phyloP scores from a whole-genome alignment of 2,797 vertebrate genomes.

The Champsocephalus esox region DNA sequence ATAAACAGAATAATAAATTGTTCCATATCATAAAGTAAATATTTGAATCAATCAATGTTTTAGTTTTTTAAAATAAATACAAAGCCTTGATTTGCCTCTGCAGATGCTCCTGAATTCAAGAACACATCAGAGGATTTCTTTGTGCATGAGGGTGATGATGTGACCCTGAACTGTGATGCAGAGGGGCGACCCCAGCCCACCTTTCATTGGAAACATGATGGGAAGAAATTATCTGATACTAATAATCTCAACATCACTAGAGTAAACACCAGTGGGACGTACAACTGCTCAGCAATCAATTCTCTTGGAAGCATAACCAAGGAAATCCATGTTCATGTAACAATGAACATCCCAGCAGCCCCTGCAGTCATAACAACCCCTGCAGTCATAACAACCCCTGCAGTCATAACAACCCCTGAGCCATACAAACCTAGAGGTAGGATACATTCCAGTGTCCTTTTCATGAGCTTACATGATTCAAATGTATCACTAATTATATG shows the following conservation, averaged over 20 bases:
- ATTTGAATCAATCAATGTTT: neutral
- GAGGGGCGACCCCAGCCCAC: constrained; percentile 41
- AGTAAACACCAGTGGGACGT: neutral
- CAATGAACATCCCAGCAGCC: neutral
- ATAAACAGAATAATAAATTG: neutral
- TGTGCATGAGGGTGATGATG: neutral
- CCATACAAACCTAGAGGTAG: constrained; percentile 5
- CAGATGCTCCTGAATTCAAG: constrained; percentile 56
- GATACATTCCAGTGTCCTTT: neutral
- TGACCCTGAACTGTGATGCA: constrained; percentile 48
- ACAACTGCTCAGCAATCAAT: constrained; percentile 52
- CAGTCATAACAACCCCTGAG: neutral
- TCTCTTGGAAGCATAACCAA: neutral
- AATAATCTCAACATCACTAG: neutral
- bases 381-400: neutral
- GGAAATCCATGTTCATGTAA: constrained; percentile 11
- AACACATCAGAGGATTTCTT: accelerated
- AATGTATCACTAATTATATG: neutral
- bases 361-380: neutral
- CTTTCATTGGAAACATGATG: constrained; percentile 35
- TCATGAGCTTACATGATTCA: neutral
- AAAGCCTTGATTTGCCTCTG: neutral
- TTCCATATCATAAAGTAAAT: neutral
- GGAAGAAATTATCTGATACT: accelerated
- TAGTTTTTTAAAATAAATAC: neutral